Conservation (phyloP, 2,113 vertebrate genomes). For the Zootoca vivipara region DNA sequence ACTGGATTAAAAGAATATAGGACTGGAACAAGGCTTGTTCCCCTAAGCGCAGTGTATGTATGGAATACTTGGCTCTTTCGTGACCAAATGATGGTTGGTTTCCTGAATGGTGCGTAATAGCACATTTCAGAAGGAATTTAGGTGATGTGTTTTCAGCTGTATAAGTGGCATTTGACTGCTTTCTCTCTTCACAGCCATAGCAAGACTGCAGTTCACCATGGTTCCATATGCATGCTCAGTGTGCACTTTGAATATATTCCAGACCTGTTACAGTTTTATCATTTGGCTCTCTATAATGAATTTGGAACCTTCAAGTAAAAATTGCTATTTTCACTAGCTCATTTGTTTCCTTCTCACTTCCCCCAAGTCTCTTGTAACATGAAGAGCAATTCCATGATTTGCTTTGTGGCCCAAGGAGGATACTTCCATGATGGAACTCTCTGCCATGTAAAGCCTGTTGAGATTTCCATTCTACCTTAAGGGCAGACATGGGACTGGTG, state of each 20-base stretch:
- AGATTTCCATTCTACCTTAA: no score
- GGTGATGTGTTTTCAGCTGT: not conserved
- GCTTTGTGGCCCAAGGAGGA: not conserved
- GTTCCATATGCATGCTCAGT: not conserved
- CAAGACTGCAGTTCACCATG: not conserved
- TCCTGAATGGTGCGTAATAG: not conserved
- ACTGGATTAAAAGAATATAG: not conserved
- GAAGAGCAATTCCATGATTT: not conserved
- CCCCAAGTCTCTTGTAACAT: not conserved
- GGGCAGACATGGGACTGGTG: no score
- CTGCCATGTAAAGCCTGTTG: no score
- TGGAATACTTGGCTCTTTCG: not conserved
- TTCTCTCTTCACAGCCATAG: not conserved
- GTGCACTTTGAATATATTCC: not conserved
- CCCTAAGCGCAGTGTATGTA: no score
- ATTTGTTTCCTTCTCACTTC: not conserved
- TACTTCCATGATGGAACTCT: not conserved
- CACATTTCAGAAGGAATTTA: not conserved
- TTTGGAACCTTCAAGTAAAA: not conserved
- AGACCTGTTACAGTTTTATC: not conserved
- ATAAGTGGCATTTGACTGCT: not conserved
- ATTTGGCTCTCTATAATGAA: not conserved
- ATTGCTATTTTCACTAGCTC: not conserved
- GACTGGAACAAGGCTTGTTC: not conserved
- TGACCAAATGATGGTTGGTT: not conserved